phyloP scores from a whole-genome alignment of 2,113 vertebrate species.

The Hipposideros armiger region DNA sequence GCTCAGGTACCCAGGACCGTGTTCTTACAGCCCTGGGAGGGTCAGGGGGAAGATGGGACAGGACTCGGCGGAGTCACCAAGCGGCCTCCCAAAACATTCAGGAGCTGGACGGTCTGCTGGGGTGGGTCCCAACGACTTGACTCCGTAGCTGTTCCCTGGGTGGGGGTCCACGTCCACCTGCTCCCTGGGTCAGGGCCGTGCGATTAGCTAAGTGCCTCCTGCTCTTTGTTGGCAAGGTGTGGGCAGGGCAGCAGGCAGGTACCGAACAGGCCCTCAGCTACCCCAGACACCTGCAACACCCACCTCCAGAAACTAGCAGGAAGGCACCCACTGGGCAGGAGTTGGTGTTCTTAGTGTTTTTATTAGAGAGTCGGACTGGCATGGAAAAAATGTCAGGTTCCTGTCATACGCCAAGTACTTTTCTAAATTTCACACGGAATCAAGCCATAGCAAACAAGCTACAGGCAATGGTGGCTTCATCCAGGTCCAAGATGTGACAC shows the following conservation, averaged over 20 bases:
- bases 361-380: background rate
- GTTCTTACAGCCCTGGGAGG: no score
- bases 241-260: background rate
- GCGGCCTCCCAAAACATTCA: no score
- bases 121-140: no score
- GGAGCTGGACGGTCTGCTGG: background rate
- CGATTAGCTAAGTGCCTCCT: background rate
- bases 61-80: no score
- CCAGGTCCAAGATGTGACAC: accelerated
- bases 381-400: background rate
- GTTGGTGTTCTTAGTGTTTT: accelerated
- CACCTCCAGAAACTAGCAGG: accelerated
- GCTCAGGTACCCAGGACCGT: no score
- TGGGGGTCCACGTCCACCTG: no score
- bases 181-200: background rate
- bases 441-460: no score
- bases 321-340: background rate
- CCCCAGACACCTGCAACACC: no score
- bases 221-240: background rate
- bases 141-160: no score
- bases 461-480: background rate
- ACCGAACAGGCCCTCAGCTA: background rate
- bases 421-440: background rate
- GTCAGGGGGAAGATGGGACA: no score
- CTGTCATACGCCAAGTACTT: background rate